phyloP scores from a whole-genome alignment of 2,113 vertebrate species.

The Cheilinus undulatus region DNA sequence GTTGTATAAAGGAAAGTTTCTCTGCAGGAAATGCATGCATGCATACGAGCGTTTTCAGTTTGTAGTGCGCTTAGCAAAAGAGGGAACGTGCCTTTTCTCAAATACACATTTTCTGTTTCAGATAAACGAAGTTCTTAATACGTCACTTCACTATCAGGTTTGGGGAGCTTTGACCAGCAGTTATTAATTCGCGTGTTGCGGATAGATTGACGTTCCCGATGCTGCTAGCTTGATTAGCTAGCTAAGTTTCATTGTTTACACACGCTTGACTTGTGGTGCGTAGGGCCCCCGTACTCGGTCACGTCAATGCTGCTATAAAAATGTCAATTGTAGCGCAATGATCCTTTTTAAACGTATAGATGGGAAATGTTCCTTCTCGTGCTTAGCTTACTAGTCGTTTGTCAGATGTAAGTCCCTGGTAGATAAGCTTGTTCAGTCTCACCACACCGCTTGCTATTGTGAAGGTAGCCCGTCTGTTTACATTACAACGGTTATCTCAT shows the following conservation, averaged over 20 bases:
- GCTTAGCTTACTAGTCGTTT: background rate
- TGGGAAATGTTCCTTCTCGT: too few species aligned
- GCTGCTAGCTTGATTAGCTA: slow-evolving; percentile 79
- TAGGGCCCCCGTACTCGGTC: slow-evolving; percentile 17
- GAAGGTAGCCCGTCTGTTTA: background rate
- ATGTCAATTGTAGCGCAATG: background rate
- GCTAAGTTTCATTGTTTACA: slow-evolving; percentile 78
- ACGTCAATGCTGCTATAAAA: background rate
- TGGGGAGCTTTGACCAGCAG: background rate
- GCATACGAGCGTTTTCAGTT: slow-evolving; percentile 39
- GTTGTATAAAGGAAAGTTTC: slow-evolving; percentile 85
- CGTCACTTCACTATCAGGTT: accelerated
- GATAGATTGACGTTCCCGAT: background rate
- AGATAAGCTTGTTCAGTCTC: background rate
- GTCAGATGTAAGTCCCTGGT: too few species aligned
- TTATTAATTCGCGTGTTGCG: background rate
- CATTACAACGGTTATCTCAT: too few species aligned
- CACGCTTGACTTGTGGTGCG: slow-evolving; percentile 68
- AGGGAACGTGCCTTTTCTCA: background rate
- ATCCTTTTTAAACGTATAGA: background rate
- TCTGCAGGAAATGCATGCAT: slow-evolving; percentile 62
- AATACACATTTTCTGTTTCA: background rate
- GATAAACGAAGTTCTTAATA: accelerated
- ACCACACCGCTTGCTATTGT: too few species aligned
- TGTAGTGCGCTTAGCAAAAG: slow-evolving; percentile 32